Evolutionary conservation across 2,888 invertebrate species (phyloP).

Genomic region (Ophion slaviceki): DNA sequence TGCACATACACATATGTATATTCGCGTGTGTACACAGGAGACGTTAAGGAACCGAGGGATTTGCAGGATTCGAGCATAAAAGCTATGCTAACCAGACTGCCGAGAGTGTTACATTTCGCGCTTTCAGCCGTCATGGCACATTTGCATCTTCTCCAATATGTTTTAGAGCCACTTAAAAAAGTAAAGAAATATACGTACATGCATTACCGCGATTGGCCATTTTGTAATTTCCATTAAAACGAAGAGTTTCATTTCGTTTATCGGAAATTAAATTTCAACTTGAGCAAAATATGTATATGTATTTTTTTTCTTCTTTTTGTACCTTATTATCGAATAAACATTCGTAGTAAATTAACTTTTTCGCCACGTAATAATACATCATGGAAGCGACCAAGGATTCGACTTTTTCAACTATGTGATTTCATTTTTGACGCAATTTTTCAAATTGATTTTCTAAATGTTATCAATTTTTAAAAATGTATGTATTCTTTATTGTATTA

Average conservation of each 20-base stretch:
- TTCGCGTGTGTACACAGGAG: neutral
- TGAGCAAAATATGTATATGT: neutral
- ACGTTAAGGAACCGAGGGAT: conserved; percentile 14
- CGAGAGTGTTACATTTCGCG: conserved; percentile 2
- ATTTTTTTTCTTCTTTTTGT: neutral
- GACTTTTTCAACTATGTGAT: too few species aligned
- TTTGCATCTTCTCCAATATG: conserved; percentile 46
- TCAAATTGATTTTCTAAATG: too few species aligned
- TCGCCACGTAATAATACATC: too few species aligned
- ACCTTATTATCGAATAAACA: too few species aligned
- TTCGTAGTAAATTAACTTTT: too few species aligned
- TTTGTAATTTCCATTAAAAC: neutral
- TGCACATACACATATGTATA: neutral
- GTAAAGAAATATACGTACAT: neutral
- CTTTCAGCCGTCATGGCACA: conserved; percentile 17
- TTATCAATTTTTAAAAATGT: too few species aligned
- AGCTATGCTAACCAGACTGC: conserved; percentile 51
- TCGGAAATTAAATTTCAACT: neutral
- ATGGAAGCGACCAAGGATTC: too few species aligned
- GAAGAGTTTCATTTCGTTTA: neutral
- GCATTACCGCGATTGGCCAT: neutral
- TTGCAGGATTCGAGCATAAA: conserved; percentile 39
- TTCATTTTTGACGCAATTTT: too few species aligned
- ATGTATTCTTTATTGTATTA: too few species aligned
- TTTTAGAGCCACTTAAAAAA: neutral